Percentiles rank a stretch among this genome's conserved stretches.
phyloP scores from a whole-genome alignment of 2,888 invertebrate genomes.

The Neuroscelio doddi region DNA sequence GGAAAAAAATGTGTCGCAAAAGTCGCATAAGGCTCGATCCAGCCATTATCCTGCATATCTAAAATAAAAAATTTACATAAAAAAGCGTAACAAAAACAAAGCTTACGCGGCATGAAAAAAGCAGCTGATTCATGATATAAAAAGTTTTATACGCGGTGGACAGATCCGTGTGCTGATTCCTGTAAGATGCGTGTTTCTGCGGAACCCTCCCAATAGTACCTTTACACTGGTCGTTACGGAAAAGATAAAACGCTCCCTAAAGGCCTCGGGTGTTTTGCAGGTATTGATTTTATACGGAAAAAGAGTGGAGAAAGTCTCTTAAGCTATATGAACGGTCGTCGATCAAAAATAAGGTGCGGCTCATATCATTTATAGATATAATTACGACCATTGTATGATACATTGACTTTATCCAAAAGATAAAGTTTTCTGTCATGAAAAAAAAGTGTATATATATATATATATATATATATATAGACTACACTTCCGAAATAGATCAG shows the following conservation, averaged over 20 bases:
- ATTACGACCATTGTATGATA: slow-evolving; percentile 2
- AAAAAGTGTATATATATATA: no score
- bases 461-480: no score
- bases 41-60: no score
- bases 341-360: slow-evolving; percentile 31
- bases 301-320: slow-evolving; percentile 14
- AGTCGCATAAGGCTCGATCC: no score
- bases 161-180: not conserved
- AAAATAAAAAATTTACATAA: no score
- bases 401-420: not conserved
- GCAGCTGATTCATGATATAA: not conserved
- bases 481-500: no score
- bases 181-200: slow-evolving; percentile 11
- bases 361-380: slow-evolving; percentile 4
- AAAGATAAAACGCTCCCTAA: slow-evolving; percentile 37
- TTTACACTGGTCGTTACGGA: slow-evolving; percentile 27
- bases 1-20: no score
- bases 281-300: slow-evolving; percentile 30
- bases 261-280: slow-evolving; percentile 36
- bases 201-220: slow-evolving; percentile 10
- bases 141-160: not conserved
- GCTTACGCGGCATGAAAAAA: not conserved
- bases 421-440: not conserved
- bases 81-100: no score
- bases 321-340: slow-evolving; percentile 14